Percentiles rank a stretch among this genome's conserved stretches.
phyloP scores from a whole-genome alignment of 2,888 invertebrate genomes.

The Spicauda simplicius region DNA sequence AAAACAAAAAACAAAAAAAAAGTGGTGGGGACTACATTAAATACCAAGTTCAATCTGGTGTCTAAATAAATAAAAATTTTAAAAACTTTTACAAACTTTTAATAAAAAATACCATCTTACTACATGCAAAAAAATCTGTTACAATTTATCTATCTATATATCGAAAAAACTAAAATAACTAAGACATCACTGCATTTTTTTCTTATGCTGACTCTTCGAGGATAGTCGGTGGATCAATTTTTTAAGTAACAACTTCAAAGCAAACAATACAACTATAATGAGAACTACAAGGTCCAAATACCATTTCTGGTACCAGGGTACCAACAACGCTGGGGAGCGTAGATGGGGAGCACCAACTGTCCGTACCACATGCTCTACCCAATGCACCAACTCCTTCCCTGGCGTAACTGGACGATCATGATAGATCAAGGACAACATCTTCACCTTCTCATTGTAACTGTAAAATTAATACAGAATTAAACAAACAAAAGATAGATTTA shows the following conservation, averaged over 20 bases:
- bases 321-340: constrained; percentile 36
- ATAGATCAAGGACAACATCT: constrained; percentile 40
- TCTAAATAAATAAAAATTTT: no score
- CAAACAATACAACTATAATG: background rate
- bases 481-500: no score
- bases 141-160: background rate
- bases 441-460: background rate
- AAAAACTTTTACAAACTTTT: no score
- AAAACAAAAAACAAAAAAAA: no score
- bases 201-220: background rate
- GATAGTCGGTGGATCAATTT: background rate
- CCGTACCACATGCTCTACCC: constrained; percentile 45
- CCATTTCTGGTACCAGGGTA: constrained; percentile 41
- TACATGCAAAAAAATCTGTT: no score
- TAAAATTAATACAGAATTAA: background rate
- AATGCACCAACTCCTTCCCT: constrained; percentile 43
- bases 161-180: background rate
- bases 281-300: constrained; percentile 39
- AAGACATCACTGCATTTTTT: constrained; percentile 5
- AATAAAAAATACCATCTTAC: no score
- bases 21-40: no score
- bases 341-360: constrained; percentile 44
- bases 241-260: background rate
- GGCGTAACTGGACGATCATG: constrained; percentile 44
- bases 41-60: no score